Conservation (phyloP, 2,888 invertebrate species). For the Villa cingulata region DNA sequence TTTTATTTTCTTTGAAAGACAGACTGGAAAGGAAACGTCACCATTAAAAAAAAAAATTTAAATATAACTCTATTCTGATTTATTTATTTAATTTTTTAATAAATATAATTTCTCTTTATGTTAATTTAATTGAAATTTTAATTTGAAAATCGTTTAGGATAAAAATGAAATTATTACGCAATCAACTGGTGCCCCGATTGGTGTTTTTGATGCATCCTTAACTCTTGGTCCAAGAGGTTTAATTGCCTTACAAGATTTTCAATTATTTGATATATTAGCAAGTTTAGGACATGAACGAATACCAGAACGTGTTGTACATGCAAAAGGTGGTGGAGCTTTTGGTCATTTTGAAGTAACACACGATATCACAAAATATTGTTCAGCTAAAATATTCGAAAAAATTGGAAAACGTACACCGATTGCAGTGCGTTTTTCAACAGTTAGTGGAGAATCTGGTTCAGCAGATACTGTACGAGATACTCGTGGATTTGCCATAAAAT, state of each 20-base stretch:
- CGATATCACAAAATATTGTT: constrained; percentile 66
- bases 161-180: constrained; percentile 57
- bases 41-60: no score
- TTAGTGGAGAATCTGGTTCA: constrained; percentile 81
- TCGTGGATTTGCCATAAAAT: constrained; percentile 85
- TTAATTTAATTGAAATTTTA: no score
- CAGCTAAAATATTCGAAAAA: constrained; percentile 61
- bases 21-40: no score
- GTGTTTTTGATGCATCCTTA: constrained; percentile 43
- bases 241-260: constrained; percentile 70
- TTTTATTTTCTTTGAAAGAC: no score
- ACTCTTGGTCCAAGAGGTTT: constrained; percentile 83
- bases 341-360: constrained; percentile 80
- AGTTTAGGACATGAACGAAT: constrained; percentile 87
- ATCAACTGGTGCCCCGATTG: constrained; percentile 70
- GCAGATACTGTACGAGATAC: constrained; percentile 85
- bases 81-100: no score
- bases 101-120: no score
- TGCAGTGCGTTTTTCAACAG: constrained; percentile 69
- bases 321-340: constrained; percentile 87
- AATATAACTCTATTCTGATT: no score
- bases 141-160: no score
- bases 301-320: constrained; percentile 88
- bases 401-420: constrained; percentile 71
- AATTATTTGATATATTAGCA: constrained; percentile 63